Conservation (phyloP, 2,888 invertebrate species). For the Merodon equestris region DNA sequence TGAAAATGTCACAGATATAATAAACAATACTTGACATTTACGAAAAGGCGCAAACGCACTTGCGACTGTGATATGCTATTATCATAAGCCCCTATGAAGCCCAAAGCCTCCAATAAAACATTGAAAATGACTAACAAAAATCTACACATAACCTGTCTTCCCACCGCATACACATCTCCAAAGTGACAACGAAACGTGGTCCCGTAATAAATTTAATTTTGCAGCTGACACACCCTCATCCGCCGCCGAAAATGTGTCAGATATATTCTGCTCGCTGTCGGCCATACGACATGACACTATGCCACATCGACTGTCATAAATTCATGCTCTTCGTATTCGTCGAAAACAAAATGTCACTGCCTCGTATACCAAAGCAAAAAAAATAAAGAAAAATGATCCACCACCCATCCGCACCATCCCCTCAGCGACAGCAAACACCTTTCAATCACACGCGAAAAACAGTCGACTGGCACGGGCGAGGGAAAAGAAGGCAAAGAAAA, state of each 20-base stretch:
- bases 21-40: no score
- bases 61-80: no score
- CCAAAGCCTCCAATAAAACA: no score
- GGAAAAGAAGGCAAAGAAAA: no score
- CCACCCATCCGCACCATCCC: background rate
- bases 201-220: conserved; percentile 48
- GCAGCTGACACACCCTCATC: conserved; percentile 36
- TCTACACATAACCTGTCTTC: background rate
- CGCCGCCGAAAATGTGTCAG: conserved; percentile 38
- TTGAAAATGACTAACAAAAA: background rate
- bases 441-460: conserved; percentile 35
- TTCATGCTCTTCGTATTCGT: conserved; percentile 46
- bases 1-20: no score
- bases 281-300: conserved; percentile 46
- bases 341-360: conserved; percentile 48
- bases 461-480: no score
- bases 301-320: conserved; percentile 51
- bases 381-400: conserved; percentile 13
- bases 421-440: conserved; percentile 34
- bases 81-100: no score
- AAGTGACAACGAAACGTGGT: conserved; percentile 26
- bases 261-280: conserved; percentile 43
- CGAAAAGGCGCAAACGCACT: no score
- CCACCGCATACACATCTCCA: conserved; percentile 3
- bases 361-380: conserved; percentile 20